Percentiles rank a stretch among this genome's conserved stretches.
These are phyloP conservation scores for Serrognathus titanus DNA, from an alignment of 2,888 invertebrate genomes.

Conservation along the genomic window DNA sequence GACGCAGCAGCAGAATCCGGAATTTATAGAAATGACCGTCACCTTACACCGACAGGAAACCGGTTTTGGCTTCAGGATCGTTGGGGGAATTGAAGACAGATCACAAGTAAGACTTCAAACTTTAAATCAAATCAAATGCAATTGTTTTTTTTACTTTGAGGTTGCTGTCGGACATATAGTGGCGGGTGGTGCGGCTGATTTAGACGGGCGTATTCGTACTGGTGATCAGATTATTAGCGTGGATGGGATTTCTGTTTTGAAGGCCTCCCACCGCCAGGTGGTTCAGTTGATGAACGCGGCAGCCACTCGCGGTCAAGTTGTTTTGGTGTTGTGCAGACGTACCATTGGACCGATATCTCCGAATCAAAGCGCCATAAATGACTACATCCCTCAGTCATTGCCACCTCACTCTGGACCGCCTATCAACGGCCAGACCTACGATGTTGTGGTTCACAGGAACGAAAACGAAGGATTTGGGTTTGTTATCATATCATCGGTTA, in stretches of 20 bases:
- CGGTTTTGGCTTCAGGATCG: slow-evolving; percentile 97
- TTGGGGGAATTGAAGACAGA: slow-evolving; percentile 97
- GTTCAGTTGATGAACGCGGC: slow-evolving; percentile 90
- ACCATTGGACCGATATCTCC: slow-evolving; percentile 16
- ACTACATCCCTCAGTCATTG: slow-evolving; percentile 21
- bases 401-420: slow-evolving; percentile 21
- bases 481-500: slow-evolving; percentile 95
- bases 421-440: slow-evolving; percentile 62
- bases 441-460: slow-evolving; percentile 84
- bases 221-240: slow-evolving; percentile 95
- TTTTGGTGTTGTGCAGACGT: slow-evolving; percentile 62
- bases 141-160: slow-evolving; percentile 39
- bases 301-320: slow-evolving; percentile 82
- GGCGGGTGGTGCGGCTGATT: slow-evolving; percentile 89
- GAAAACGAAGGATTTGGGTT: slow-evolving; percentile 98
- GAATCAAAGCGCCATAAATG: slow-evolving; percentile 13
- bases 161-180: slow-evolving; percentile 96
- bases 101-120: slow-evolving; percentile 66
- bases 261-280: slow-evolving; percentile 89
- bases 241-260: slow-evolving; percentile 65
- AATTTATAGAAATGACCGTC: slow-evolving; percentile 51
- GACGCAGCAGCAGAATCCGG: slow-evolving; percentile 26
- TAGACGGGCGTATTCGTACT: slow-evolving; percentile 84
- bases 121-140: not conserved
- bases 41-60: slow-evolving; percentile 84